phyloP scores from a whole-genome alignment of 2,113 vertebrate genomes.

The Corythoichthys haematopterus region DNA sequence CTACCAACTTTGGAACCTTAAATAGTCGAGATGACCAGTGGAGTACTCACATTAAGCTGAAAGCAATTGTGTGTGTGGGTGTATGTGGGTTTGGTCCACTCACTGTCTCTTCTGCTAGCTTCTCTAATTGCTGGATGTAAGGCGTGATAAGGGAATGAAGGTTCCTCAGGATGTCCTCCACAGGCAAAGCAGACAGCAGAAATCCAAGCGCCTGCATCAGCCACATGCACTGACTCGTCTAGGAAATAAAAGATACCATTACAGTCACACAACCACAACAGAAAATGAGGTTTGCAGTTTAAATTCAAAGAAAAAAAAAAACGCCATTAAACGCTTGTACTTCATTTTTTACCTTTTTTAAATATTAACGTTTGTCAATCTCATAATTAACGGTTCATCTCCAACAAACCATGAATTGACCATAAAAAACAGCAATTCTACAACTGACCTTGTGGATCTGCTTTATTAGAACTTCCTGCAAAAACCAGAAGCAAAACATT shows the following conservation, averaged over 20 bases:
- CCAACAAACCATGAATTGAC: neutral
- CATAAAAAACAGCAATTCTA: constrained; percentile 2
- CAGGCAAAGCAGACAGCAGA: constrained; percentile 92
- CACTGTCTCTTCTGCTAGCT: constrained; percentile 91
- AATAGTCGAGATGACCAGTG: too few relatives aligned
- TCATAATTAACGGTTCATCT: neutral
- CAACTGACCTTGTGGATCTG: constrained; percentile 96
- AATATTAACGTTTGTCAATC: neutral
- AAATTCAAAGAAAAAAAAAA: too few relatives aligned
- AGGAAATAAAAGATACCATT: constrained; percentile 56
- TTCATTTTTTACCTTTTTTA: too few relatives aligned
- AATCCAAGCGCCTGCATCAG: constrained; percentile 98
- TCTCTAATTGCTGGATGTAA: constrained; percentile 98
- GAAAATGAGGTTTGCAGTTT: neutral
- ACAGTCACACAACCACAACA: neutral
- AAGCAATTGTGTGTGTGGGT: constrained; percentile 1
- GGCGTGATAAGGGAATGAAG: constrained; percentile 96
- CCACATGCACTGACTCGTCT: constrained; percentile 99
- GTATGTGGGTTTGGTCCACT: constrained; percentile 17
- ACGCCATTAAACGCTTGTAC: too few relatives aligned
- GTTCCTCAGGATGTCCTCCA: constrained; percentile 96
- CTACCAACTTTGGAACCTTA: too few relatives aligned
- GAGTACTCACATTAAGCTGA: too few relatives aligned
- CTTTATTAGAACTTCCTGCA: constrained; percentile 96
- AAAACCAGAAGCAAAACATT: constrained; percentile 9